Conservation (phyloP, 1,140 invertebrate species). For the Aphaenogaster rudis region DNA sequence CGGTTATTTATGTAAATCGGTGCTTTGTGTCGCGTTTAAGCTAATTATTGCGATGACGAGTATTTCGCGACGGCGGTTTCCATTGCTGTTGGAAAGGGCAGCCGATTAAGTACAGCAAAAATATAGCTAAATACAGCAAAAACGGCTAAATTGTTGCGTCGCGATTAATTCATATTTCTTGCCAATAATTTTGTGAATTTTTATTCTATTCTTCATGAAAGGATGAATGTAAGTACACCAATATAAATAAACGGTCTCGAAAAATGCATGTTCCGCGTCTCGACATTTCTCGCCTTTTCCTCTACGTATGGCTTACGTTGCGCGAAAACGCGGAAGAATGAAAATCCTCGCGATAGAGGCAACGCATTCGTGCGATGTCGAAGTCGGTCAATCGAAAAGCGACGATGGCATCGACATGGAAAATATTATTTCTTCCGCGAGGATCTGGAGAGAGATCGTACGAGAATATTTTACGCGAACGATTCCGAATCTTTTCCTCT, state of each 20-base stretch:
- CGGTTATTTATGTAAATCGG: constrained; percentile 62
- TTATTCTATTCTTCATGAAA: background rate
- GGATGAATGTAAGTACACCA: background rate
- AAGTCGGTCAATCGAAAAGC: constrained; percentile 27
- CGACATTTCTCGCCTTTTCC: background rate
- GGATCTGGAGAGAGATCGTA: constrained; percentile 26
- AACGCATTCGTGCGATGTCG: constrained; percentile 28
- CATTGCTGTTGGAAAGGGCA: background rate
- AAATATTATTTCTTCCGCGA: constrained; percentile 38
- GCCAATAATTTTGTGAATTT: background rate
- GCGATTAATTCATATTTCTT: background rate
- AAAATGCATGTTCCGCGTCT: background rate
- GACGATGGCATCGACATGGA: constrained; percentile 30
- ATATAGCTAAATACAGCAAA: background rate
- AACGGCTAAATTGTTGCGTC: background rate
- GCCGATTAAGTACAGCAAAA: background rate
- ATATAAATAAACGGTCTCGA: background rate
- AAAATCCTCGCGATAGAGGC: background rate
- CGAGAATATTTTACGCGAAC: constrained; percentile 19
- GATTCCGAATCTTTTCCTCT: background rate
- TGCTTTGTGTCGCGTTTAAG: constrained; percentile 28
- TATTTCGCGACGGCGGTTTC: background rate
- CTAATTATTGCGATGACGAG: constrained; percentile 19
- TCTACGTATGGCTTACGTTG: background rate
- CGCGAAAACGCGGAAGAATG: constrained; percentile 11